A percentile compares a stretch with the other conserved stretches of the same genome.
phyloP scores from a whole-genome alignment of 1,140 invertebrate species.

The Drosophila kepulauana region DNA sequence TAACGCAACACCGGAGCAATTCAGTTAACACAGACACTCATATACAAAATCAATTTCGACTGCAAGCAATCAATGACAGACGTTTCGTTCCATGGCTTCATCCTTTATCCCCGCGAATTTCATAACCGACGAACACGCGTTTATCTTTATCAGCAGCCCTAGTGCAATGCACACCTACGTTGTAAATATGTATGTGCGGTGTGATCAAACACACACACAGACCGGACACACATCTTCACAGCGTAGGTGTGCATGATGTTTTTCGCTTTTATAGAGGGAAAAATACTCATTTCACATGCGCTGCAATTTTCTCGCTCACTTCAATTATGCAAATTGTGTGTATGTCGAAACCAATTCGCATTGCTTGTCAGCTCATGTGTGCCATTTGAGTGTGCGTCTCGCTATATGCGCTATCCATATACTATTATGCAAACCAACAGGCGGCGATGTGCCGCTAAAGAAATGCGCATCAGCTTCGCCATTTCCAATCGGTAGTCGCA shows the following conservation, averaged over 20 bases:
- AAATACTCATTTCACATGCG: conserved; percentile 77
- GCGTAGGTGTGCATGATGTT: conserved; percentile 57
- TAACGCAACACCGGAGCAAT: conserved; percentile 47
- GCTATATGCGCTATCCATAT: conserved; percentile 27
- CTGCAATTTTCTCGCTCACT: conserved; percentile 80
- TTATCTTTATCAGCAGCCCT: conserved; percentile 63
- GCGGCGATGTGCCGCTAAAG: conserved; percentile 38
- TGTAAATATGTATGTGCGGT: neutral
- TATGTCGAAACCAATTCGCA: conserved; percentile 79
- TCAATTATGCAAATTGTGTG: conserved; percentile 81
- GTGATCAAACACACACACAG: too few species aligned
- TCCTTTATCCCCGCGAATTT: conserved; percentile 19
- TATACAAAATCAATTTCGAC: conserved; percentile 64
- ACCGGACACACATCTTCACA: neutral
- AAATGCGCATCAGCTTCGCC: conserved; percentile 55
- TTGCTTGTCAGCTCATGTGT: conserved; percentile 58
- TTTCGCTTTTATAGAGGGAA: conserved; percentile 63
- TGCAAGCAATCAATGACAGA: conserved; percentile 70
- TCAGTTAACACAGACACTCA: conserved; percentile 30
- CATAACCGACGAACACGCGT: conserved; percentile 27
- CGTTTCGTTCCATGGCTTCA: conserved; percentile 25
- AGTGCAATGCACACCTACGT: conserved; percentile 53
- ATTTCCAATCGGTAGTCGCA: conserved; percentile 32
- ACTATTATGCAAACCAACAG: conserved; percentile 45
- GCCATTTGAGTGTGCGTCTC: conserved; percentile 13